phyloP scores from a whole-genome alignment of 2,113 vertebrate species.

The Nothocercus julius region DNA sequence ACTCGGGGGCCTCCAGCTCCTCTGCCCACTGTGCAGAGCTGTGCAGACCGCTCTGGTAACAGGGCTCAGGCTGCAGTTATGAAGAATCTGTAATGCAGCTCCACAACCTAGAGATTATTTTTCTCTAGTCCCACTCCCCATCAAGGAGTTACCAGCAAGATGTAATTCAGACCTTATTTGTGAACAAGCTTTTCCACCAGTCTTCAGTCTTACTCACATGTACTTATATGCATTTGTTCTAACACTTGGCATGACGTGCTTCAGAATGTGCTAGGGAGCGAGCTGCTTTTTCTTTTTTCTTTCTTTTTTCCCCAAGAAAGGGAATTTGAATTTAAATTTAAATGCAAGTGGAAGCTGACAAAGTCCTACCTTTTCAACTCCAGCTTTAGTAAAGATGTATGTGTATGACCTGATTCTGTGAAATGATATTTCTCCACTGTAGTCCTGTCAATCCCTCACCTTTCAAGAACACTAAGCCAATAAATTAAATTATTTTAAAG shows the following conservation, averaged over 20 bases:
- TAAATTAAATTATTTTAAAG: constrained; percentile 73
- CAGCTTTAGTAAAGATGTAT: constrained; percentile 6
- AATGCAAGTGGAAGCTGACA: neutral
- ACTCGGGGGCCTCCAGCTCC: too few relatives aligned
- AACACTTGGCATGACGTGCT: neutral
- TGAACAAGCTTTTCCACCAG: neutral
- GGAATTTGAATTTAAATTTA: neutral
- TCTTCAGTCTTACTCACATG: neutral
- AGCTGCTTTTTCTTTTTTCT: neutral
- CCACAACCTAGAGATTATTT: neutral
- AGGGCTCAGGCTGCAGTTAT: neutral
- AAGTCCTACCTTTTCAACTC: constrained; percentile 62
- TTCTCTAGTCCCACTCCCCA: too few relatives aligned
- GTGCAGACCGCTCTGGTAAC: neutral
- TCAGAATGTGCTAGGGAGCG: neutral
- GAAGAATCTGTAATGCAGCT: neutral
- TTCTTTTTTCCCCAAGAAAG: neutral
- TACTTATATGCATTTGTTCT: neutral
- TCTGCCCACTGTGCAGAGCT: neutral
- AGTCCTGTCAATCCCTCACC: constrained; percentile 63
- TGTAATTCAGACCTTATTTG: neutral
- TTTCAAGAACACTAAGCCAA: constrained; percentile 65
- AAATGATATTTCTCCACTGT: constrained; percentile 49
- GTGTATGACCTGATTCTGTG: constrained; percentile 17
- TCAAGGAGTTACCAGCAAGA: neutral